Evolutionary conservation across 1,140 invertebrate species (phyloP).

Genomic region (Drosophila repletoides): DNA sequence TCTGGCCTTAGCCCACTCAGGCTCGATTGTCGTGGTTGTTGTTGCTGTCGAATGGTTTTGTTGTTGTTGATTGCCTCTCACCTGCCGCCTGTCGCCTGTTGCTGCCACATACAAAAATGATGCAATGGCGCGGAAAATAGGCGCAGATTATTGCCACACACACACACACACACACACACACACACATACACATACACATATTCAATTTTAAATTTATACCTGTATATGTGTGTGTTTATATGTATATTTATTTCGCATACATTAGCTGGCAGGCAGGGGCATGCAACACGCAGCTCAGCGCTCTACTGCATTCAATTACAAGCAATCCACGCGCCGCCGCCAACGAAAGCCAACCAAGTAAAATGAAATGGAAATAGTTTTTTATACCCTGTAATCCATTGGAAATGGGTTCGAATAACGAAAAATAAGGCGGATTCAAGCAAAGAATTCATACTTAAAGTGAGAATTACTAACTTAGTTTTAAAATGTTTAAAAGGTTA

Average conservation of each 20-base stretch:
- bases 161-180: constrained; percentile 2
- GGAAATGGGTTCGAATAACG: too few relatives aligned
- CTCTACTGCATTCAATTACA: constrained; percentile 38
- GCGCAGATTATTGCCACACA: constrained; percentile 43
- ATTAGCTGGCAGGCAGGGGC: constrained; percentile 10
- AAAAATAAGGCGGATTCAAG: too few relatives aligned
- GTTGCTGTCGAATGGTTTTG: constrained; percentile 1
- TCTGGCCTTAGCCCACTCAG: constrained; percentile 12
- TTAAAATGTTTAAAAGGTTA: too few relatives aligned
- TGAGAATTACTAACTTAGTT: too few relatives aligned
- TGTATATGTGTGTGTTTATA: constrained; percentile 9
- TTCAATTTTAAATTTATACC: neutral
- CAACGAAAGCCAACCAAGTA: constrained; percentile 9
- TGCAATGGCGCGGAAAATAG: constrained; percentile 48
- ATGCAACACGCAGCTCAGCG: neutral
- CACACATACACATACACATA: neutral
- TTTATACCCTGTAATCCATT: too few relatives aligned
- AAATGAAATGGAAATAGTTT: constrained; percentile 34
- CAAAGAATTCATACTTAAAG: too few relatives aligned
- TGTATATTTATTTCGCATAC: constrained; percentile 32
- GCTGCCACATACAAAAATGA: constrained; percentile 27
- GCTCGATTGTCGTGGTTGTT: neutral
- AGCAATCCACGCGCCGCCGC: constrained; percentile 7
- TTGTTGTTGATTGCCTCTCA: constrained; percentile 14
- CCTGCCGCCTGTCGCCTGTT: neutral